Base-by-base conservation (phyloP, 2,888 invertebrate species). In the Cheilosia impressa region DNA sequence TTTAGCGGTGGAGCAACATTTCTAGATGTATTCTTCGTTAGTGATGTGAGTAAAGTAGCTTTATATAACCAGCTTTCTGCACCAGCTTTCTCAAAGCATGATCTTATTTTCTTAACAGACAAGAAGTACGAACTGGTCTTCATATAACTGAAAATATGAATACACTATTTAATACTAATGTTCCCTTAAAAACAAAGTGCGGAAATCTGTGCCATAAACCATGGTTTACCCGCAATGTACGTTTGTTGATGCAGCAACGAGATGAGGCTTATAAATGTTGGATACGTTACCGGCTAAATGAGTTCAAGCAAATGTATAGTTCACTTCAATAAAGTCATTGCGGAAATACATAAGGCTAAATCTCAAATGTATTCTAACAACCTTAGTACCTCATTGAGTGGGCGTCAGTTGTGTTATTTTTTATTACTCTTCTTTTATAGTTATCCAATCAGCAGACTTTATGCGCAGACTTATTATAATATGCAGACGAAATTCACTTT, bases 401-500 rank as follows among this genome's bases (percentile, higher is more conserved):
- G 45, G 13, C 22, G 34, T 2, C 45, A 57, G 22, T 45, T 69
- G 38, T 38, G 38, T 52, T 50, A 43, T 50, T 60, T 17, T 22
- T 41, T 27, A 34, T 57, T 41, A 17, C n/a, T 24, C 34, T 72
- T 53, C 7, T 27, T 34, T 72, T 57, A 34, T 62, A 62, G 62
- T 62, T 52, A 45, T 52, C 7, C 60, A 71, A 71, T 71, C 50
- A 58, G 22, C 9, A 34, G 10, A 52, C 57, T 38, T 31, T 31
- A 19, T 72, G 60, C 52, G 41, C 45, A 45, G 7, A 45, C 55
- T 73, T 55, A 6, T 27, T 27, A 5, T n/a, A n/a, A 63, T 63
- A 73, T 63, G 73, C 73, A 73, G 63, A 55, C 55, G 13, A 73
- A 57, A 63, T 63, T 55, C 63, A 22, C 34, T 73, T 63, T 73